phyloP scores from a whole-genome alignment of 2,888 invertebrate species.

The Rhamphomyia laevipes region DNA sequence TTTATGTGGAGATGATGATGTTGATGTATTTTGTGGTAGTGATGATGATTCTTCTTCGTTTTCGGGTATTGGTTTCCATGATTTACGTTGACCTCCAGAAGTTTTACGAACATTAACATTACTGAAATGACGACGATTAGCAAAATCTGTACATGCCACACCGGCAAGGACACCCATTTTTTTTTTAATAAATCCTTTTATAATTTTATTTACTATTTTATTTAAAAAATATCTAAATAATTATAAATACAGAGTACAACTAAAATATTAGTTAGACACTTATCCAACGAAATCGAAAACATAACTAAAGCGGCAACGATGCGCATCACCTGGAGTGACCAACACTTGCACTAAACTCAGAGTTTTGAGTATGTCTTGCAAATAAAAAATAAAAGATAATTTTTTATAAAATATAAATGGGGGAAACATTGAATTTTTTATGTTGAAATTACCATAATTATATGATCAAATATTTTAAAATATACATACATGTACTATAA shows the following conservation, averaged over 20 bases:
- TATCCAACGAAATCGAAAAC: conserved; percentile 10
- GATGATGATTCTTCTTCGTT: not conserved
- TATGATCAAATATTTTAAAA: too few species aligned
- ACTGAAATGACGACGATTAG: conserved; percentile 3
- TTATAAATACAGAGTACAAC: not conserved
- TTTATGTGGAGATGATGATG: not conserved
- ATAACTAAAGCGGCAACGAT: conserved; percentile 9
- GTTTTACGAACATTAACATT: conserved; percentile 6
- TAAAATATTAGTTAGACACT: not conserved
- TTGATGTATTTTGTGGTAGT: not conserved
- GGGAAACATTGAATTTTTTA: too few species aligned
- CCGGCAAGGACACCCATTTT: conserved; percentile 13
- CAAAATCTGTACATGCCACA: conserved; percentile 5
- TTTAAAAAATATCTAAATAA: not conserved
- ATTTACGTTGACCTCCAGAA: conserved; percentile 6
- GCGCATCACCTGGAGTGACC: conserved; percentile 3
- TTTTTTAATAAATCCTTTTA: not conserved
- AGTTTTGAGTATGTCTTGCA: too few species aligned
- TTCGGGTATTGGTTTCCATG: conserved; percentile 7
- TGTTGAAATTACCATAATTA: too few species aligned
- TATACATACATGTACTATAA: too few species aligned
- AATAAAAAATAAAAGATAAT: too few species aligned
- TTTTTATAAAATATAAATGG: too few species aligned
- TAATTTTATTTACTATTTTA: not conserved
- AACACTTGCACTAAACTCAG: too few species aligned